These are phyloP conservation scores for Elymnias hypermnestra DNA, from an alignment of 1,140 invertebrate genomes.

Conservation along the genomic window DNA sequence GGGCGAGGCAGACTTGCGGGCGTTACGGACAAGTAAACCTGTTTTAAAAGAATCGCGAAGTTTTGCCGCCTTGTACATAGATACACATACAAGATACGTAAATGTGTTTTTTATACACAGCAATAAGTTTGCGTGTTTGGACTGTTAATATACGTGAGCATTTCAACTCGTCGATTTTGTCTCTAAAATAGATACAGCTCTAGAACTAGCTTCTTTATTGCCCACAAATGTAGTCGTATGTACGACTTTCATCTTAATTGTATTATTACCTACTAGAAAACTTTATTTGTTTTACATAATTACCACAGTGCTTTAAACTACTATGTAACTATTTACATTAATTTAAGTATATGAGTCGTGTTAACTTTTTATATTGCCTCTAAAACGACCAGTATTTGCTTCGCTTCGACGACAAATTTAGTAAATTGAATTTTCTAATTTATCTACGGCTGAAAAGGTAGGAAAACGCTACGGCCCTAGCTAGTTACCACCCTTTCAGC, in stretches of 20 bases:
- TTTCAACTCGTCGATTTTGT: constrained; percentile 4
- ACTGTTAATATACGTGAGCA: constrained; percentile 8
- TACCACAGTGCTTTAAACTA: too few relatives aligned
- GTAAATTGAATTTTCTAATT: too few relatives aligned
- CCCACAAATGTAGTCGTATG: not conserved
- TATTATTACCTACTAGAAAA: too few relatives aligned
- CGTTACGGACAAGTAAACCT: constrained; percentile 51
- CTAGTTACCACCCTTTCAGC: too few relatives aligned
- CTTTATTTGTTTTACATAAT: too few relatives aligned
- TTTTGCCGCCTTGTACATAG: constrained; percentile 15
- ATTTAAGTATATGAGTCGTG: too few relatives aligned
- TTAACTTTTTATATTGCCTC: too few relatives aligned
- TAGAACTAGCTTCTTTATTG: not conserved
- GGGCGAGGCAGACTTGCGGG: constrained; percentile 55
- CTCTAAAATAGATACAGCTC: not conserved
- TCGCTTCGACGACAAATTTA: too few relatives aligned
- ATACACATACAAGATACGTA: constrained; percentile 14
- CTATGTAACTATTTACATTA: too few relatives aligned
- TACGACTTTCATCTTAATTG: not conserved
- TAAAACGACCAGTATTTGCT: too few relatives aligned
- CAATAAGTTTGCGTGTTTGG: constrained; percentile 15
- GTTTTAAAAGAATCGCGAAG: constrained; percentile 34
- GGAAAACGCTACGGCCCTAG: too few relatives aligned
- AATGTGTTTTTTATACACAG: constrained; percentile 8
- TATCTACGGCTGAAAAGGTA: too few relatives aligned